phyloP scores from a whole-genome alignment of 2,888 invertebrate species.

The Luperina nickerlii region DNA sequence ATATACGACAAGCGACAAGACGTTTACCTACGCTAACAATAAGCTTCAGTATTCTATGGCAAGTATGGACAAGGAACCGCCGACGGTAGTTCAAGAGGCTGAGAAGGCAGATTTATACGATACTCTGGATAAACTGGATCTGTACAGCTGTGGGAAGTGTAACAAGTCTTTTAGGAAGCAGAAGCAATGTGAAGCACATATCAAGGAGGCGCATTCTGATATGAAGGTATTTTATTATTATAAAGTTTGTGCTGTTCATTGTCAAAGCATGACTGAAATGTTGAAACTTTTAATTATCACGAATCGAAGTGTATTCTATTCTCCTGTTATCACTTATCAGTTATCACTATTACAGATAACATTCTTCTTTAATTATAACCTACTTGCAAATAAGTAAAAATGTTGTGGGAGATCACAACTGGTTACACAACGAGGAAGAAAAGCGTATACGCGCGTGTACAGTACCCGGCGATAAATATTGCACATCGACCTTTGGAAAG shows the following conservation, averaged over 20 bases:
- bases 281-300: background rate
- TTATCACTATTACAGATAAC: background rate
- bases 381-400: too few species aligned
- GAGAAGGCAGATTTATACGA: slow-evolving; percentile 82
- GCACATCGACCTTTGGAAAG: too few species aligned
- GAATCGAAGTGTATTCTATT: background rate
- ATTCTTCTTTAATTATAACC: too few species aligned
- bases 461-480: too few species aligned
- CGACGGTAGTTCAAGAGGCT: slow-evolving; percentile 65
- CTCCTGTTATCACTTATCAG: background rate
- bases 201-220: slow-evolving; percentile 89
- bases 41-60: slow-evolving; percentile 85
- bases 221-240: slow-evolving; percentile 41
- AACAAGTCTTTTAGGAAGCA: slow-evolving; percentile 91
- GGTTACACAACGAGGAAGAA: too few species aligned
- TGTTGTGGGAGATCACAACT: too few species aligned
- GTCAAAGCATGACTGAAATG: background rate
- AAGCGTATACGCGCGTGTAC: too few species aligned
- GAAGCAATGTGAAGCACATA: slow-evolving; percentile 91
- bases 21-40: slow-evolving; percentile 78
- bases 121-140: slow-evolving; percentile 79
- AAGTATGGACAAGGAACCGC: slow-evolving; percentile 78
- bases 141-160: slow-evolving; percentile 84
- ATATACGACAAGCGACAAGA: slow-evolving; percentile 82
- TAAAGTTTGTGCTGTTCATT: background rate